Conservation (phyloP, 2,888 invertebrate species). For the Empis livida region DNA sequence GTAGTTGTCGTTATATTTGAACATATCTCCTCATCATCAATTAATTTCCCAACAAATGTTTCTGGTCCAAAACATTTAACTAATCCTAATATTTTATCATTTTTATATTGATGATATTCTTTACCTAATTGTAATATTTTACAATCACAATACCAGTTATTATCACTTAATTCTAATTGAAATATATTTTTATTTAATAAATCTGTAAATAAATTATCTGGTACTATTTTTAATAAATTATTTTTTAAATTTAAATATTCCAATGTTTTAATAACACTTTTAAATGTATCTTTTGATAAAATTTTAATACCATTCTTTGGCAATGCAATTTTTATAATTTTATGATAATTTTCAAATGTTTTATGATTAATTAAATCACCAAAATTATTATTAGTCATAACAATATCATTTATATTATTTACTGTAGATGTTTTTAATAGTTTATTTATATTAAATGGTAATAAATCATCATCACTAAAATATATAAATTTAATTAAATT, state of each 20-base stretch:
- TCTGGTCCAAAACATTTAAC: background rate
- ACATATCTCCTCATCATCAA: no score
- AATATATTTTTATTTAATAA: background rate
- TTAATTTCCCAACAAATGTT: background rate
- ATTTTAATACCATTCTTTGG: background rate
- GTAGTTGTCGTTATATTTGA: no score
- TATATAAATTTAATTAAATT: background rate
- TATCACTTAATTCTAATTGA: background rate
- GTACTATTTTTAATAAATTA: background rate
- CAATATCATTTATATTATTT: background rate
- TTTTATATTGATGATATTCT: background rate
- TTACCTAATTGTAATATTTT: background rate
- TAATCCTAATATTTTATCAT: background rate
- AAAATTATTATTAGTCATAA: background rate
- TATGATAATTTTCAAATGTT: background rate
- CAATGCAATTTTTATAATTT: background rate
- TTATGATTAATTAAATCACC: background rate
- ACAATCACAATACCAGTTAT: background rate
- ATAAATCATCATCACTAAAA: background rate
- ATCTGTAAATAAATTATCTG: background rate
- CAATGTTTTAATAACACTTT: background rate
- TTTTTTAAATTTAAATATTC: background rate
- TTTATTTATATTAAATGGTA: background rate
- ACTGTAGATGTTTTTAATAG: background rate
- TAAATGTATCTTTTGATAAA: background rate